Conservation (phyloP, 2,888 invertebrate species). For the Tiliacea citrago region DNA sequence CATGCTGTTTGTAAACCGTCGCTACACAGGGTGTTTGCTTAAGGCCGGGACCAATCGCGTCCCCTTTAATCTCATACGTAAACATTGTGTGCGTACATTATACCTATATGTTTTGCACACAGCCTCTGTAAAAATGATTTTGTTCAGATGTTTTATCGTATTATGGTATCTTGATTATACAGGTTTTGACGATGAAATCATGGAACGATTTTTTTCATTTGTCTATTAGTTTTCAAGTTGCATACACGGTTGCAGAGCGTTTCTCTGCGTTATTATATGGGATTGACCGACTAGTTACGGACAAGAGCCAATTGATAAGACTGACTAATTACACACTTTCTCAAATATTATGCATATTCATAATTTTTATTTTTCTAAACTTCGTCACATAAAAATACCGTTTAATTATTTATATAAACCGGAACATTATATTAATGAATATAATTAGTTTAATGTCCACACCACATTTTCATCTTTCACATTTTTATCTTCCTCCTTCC, state of each 20-base stretch:
- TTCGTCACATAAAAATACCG: neutral
- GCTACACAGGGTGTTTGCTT: constrained; percentile 55
- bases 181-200: too few relatives aligned
- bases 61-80: constrained; percentile 60
- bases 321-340: too few relatives aligned
- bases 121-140: too few relatives aligned
- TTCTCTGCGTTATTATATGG: too few relatives aligned
- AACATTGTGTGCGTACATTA: constrained; percentile 60
- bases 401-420: neutral
- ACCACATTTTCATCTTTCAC: constrained; percentile 30
- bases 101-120: constrained; percentile 53
- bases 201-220: too few relatives aligned
- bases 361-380: neutral
- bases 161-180: too few relatives aligned
- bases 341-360: neutral
- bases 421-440: constrained; percentile 28
- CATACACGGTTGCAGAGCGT: too few relatives aligned
- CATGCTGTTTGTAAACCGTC: constrained; percentile 43
- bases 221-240: too few relatives aligned
- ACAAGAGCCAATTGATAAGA: too few relatives aligned
- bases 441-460: constrained; percentile 45
- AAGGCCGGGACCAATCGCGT: constrained; percentile 51
- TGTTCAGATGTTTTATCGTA: too few relatives aligned
- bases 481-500: constrained; percentile 51
- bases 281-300: too few relatives aligned